Evolutionary conservation across 2,113 vertebrate species (phyloP), one percentile per base, ranked within the genome.

Genomic region (Galeopterus variegatus): DNA sequence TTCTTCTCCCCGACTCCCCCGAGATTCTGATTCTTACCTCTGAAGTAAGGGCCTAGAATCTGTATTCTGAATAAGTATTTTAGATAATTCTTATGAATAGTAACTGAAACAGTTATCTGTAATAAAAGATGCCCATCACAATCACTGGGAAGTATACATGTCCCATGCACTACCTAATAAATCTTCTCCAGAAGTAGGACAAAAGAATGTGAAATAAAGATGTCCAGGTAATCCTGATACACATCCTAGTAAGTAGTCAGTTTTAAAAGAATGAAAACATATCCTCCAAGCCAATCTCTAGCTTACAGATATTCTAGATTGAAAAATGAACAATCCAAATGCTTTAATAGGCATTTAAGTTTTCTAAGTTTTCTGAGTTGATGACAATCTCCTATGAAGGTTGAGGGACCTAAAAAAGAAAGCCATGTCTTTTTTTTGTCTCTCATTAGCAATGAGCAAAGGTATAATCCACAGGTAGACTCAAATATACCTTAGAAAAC

Each of bases 371-470:
- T 85, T 79, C 83, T 81, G 58, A 94, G 48, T 36, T 84, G 82
- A 58, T 18, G 31, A 93, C 28, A 54, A 75, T 19, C 41, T 91
- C 24, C 77, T 77, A 36, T 36, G 69, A 83, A 83, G 92, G 56
- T 13, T n/a, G 19, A 84, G 8, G 24, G 26, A 79, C 12, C 56
- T 82, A 77, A 54, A 83, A 75, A 60, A 62, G 41, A 60, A 95
- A 80, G n/a, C 18, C 13, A 70, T 15, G 5, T 19, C 48, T 85
- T 92, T 88, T 64, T 76, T 75, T 84, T 60, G 31, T 58, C 21
- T 69, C 21, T 69, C 36, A 33, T 89, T 41, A 85, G 52, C 88
- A 87, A 95, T n/a, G 18, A 91, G 48, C 60, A 91, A 88, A 58
- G 54, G 62, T 86, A 54, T 72, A 73, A 84, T 13, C 76, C 54